These are phyloP conservation scores for Hippocampus mohnikei DNA, from an alignment of 2,113 vertebrate species.

Conservation along the genomic window DNA sequence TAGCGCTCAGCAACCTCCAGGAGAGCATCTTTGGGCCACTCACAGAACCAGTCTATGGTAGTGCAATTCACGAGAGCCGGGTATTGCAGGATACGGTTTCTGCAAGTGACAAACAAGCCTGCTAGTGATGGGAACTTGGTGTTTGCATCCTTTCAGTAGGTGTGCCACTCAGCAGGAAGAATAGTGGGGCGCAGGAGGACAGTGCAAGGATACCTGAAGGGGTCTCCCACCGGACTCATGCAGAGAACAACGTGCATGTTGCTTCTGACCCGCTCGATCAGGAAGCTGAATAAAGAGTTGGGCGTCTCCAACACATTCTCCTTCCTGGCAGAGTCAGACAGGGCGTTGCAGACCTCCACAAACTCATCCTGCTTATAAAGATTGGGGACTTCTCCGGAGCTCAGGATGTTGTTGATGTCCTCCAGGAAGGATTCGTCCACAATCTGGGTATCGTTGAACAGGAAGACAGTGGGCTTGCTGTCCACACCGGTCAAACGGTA, in stretches of 20 bases:
- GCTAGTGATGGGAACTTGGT: neutral
- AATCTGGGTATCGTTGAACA: slow-evolving; percentile 84
- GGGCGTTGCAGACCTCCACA: slow-evolving; percentile 72
- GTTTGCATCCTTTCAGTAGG: neutral
- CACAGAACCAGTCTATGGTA: slow-evolving; percentile 88
- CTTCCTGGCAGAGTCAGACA: slow-evolving; percentile 72
- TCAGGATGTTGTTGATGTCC: slow-evolving; percentile 86
- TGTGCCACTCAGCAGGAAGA: neutral
- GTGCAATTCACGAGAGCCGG: slow-evolving; percentile 87
- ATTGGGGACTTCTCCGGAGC: slow-evolving; percentile 86
- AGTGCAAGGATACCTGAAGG: slow-evolving; percentile 75
- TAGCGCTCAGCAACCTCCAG: slow-evolving; percentile 86
- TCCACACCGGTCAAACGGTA: slow-evolving; percentile 80
- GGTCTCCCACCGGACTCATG: slow-evolving; percentile 83
- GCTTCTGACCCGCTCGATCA: slow-evolving; percentile 82
- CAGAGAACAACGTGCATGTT: slow-evolving; percentile 85
- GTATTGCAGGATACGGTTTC: slow-evolving; percentile 84
- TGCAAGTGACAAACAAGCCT: slow-evolving; percentile 34
- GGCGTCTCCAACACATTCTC: slow-evolving; percentile 73
- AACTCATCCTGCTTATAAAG: slow-evolving; percentile 84
- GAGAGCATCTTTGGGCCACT: slow-evolving; percentile 85
- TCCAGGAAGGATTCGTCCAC: slow-evolving; percentile 82
- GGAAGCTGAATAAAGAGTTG: slow-evolving; percentile 79
- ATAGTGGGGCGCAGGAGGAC: neutral
- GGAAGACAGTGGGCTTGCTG: slow-evolving; percentile 81